Conservation (phyloP, 2,113 vertebrate species). For the Athene noctua region DNA sequence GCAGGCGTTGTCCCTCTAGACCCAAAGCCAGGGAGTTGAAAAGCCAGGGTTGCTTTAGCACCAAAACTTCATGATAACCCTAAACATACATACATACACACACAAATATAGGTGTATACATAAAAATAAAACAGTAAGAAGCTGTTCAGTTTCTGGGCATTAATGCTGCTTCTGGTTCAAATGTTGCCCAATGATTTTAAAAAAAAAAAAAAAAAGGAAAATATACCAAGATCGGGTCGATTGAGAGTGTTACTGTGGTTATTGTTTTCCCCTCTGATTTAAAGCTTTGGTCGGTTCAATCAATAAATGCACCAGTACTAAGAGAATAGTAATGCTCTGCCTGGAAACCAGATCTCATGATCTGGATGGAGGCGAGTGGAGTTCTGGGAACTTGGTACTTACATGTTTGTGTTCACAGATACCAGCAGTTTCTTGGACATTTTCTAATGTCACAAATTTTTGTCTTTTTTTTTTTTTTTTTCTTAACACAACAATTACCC, state of each 20-base stretch:
- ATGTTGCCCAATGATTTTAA: not conserved
- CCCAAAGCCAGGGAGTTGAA: not conserved
- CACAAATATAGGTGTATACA: not conserved
- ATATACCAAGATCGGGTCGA: not conserved
- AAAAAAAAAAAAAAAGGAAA: not conserved
- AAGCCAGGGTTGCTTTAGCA: not conserved
- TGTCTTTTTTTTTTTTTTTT: too few species aligned
- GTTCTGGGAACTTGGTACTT: not conserved
- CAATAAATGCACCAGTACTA: not conserved
- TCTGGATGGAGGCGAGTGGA: not conserved
- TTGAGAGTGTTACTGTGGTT: not conserved
- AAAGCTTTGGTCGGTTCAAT: not conserved
- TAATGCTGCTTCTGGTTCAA: not conserved
- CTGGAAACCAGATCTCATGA: not conserved
- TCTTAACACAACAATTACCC: not conserved
- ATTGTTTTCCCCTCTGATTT: not conserved
- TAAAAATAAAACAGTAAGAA: not conserved
- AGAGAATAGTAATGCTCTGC: not conserved
- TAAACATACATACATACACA: not conserved
- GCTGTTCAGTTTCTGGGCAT: not conserved
- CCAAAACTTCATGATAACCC: not conserved
- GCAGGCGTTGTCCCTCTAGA: accelerated
- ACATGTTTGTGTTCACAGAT: not conserved
- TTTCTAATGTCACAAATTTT: not conserved
- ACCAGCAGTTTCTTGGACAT: not conserved